Percentiles rank a stretch among this genome's conserved stretches.
phyloP scores from a whole-genome alignment of 2,888 invertebrate species.

The Colostygia pectinataria region DNA sequence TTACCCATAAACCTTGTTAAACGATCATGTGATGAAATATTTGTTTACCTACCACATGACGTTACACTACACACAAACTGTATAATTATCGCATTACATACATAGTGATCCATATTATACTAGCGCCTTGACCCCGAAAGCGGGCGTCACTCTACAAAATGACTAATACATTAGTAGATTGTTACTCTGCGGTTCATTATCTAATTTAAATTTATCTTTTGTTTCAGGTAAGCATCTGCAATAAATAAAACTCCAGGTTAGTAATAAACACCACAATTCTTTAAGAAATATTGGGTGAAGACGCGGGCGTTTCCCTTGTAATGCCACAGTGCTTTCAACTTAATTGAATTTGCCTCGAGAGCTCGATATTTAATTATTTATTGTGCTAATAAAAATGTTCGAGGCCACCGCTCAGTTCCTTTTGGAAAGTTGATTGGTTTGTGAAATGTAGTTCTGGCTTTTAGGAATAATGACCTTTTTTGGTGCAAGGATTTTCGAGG shows the following conservation, averaged over 20 bases:
- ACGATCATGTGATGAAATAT: conserved; percentile 7
- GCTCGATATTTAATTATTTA: conserved; percentile 30
- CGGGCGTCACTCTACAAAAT: conserved; percentile 13
- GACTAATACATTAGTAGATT: conserved; percentile 23
- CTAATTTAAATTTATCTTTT: conserved; percentile 44
- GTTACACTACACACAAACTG: neutral
- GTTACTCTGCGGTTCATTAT: conserved; percentile 33
- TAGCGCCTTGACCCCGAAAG: conserved; percentile 21
- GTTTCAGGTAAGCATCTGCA: conserved; percentile 65
- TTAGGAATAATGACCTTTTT: neutral
- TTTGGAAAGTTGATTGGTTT: conserved; percentile 35
- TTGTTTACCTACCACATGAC: conserved; percentile 1
- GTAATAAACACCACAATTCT: conserved; percentile 11
- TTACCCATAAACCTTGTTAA: neutral
- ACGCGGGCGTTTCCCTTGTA: conserved; percentile 2
- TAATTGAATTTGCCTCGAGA: conserved; percentile 31
- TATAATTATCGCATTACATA: conserved; percentile 23
- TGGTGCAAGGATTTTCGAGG: neutral
- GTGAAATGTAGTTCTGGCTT: conserved; percentile 3
- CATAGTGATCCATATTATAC: conserved; percentile 25
- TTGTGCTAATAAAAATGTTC: conserved; percentile 32
- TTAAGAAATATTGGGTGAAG: conserved; percentile 1
- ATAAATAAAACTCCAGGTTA: conserved; percentile 21
- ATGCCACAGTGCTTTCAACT: conserved; percentile 19
- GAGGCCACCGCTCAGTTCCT: conserved; percentile 30